Evolutionary conservation across 1,140 invertebrate genomes (phyloP).

Genomic region (Drosophila eugracilis): DNA sequence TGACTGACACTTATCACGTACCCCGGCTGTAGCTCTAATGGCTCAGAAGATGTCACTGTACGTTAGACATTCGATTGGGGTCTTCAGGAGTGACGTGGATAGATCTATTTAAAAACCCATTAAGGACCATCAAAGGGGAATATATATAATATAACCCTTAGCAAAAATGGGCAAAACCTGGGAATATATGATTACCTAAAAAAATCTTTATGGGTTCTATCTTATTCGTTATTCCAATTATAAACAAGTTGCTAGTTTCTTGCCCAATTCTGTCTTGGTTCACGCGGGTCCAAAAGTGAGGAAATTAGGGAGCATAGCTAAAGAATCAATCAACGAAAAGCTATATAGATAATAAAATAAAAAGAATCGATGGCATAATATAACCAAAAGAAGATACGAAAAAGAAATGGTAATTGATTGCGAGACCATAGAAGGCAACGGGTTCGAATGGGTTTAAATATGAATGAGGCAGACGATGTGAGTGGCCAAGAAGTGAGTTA

Average conservation of each 20-base stretch:
- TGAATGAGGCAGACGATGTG: neutral
- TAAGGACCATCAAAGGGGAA: no score
- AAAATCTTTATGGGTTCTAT: no score
- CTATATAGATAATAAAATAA: neutral
- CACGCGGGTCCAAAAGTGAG: neutral
- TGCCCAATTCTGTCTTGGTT: neutral
- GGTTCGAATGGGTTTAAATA: constrained; percentile 1
- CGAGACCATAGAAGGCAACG: neutral
- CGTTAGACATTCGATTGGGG: constrained; percentile 9
- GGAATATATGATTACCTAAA: no score
- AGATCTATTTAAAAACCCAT: no score
- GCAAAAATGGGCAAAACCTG: no score
- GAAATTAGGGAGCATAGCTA: neutral
- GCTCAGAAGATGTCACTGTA: constrained; percentile 30
- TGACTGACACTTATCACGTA: constrained; percentile 34
- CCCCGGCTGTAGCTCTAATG: constrained; percentile 4
- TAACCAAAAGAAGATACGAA: neutral
- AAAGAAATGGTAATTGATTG: constrained; percentile 4
- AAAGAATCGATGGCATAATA: neutral
- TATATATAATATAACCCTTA: no score
- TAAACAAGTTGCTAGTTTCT: no score
- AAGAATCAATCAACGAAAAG: constrained; percentile 3
- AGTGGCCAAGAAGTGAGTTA: constrained; percentile 9
- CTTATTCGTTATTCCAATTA: no score
- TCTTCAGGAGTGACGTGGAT: constrained; percentile 12